Conservation (phyloP, 2,113 vertebrate species). For the Sakesphorus luctuosus region DNA sequence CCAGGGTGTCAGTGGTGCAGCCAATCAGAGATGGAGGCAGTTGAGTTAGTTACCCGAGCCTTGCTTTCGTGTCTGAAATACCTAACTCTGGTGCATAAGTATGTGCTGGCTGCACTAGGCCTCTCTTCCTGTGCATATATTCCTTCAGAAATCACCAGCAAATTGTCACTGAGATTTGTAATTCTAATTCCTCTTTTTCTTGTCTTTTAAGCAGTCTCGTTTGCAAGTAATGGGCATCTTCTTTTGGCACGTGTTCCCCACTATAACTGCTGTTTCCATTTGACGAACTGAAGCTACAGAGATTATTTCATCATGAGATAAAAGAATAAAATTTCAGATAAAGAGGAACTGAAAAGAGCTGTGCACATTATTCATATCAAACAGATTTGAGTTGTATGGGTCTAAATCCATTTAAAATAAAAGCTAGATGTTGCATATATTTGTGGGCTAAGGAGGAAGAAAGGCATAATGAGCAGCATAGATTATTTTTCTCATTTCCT, state of each 20-base stretch:
- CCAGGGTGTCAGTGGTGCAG: background rate
- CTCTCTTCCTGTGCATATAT: background rate
- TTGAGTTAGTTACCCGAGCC: background rate
- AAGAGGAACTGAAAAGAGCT: background rate
- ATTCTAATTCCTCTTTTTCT: slow-evolving; percentile 21
- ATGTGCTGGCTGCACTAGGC: background rate
- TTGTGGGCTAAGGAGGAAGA: background rate
- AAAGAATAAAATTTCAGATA: slow-evolving; percentile 46
- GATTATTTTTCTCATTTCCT: background rate
- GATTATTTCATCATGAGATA: slow-evolving; percentile 47
- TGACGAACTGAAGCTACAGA: slow-evolving; percentile 28
- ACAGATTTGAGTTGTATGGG: background rate
- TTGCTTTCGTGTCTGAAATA: background rate
- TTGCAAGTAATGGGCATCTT: slow-evolving; percentile 14
- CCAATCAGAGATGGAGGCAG: background rate
- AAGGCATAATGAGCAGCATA: background rate
- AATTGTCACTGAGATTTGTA: background rate
- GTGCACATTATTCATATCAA: slow-evolving; percentile 40
- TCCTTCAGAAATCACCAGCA: slow-evolving; percentile 1
- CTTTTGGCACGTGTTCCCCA: background rate
- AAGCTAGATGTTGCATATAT: background rate
- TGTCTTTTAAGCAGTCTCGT: background rate
- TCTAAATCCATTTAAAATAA: slow-evolving; percentile 30
- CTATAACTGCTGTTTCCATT: slow-evolving; percentile 25
- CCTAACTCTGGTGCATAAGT: background rate